These are phyloP conservation scores for Antitype chi DNA, from an alignment of 2,888 invertebrate species.

Conservation along the genomic window DNA sequence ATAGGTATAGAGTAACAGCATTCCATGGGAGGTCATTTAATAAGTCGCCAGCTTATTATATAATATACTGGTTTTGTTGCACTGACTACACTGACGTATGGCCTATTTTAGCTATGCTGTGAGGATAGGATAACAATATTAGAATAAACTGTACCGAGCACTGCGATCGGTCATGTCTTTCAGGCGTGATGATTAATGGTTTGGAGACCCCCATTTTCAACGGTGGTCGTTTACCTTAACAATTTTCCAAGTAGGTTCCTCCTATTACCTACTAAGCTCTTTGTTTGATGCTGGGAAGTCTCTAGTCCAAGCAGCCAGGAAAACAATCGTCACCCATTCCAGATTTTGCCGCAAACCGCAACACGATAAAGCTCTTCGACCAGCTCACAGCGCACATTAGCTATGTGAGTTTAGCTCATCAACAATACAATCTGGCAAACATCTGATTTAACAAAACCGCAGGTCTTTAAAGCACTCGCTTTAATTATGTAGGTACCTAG, in stretches of 20 bases:
- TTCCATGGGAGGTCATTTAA: background rate
- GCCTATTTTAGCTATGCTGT: background rate
- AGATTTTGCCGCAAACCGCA: background rate
- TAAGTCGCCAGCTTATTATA: background rate
- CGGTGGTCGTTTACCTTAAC: background rate
- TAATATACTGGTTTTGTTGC: background rate
- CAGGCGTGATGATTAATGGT: background rate
- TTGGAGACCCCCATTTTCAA: background rate
- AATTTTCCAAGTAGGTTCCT: background rate
- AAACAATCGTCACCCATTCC: background rate
- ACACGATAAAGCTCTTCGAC: background rate
- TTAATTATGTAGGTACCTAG: background rate
- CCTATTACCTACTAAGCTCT: constrained; percentile 1
- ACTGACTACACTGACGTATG: too few species aligned
- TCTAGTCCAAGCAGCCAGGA: background rate
- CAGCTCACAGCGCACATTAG: too few species aligned
- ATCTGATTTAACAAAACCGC: background rate
- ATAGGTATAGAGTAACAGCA: background rate
- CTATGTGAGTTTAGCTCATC: too few species aligned
- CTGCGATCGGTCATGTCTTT: background rate
- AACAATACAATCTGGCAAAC: background rate
- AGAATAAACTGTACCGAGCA: background rate
- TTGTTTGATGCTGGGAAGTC: background rate
- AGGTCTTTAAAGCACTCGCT: background rate
- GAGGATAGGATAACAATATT: background rate